phyloP scores from a whole-genome alignment of 2,888 invertebrate species.

The Oxyteleia sp. region DNA sequence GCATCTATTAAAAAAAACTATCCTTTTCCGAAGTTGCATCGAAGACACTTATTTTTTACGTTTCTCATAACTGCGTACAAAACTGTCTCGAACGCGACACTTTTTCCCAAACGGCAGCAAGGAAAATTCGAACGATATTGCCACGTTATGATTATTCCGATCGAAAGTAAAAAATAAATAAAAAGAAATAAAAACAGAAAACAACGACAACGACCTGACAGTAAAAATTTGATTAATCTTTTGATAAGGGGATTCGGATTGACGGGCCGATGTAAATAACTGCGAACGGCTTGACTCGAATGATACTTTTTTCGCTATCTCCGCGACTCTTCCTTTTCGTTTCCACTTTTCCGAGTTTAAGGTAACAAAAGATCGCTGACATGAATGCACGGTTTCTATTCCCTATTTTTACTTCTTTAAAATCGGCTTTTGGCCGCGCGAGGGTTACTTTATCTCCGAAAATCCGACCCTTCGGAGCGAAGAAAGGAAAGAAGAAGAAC shows the following conservation, averaged over 20 bases:
- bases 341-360: constrained; percentile 65
- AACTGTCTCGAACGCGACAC: too few relatives aligned
- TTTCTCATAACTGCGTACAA: too few relatives aligned
- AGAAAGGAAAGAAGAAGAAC: constrained; percentile 65
- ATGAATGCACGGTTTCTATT: constrained; percentile 67
- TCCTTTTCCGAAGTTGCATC: too few relatives aligned
- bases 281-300: constrained; percentile 46
- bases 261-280: constrained; percentile 52
- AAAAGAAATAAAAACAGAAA: too few relatives aligned
- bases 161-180: too few relatives aligned
- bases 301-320: constrained; percentile 49
- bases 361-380: constrained; percentile 64
- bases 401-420: constrained; percentile 71
- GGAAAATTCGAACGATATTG: too few relatives aligned
- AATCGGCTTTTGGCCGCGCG: constrained; percentile 68
- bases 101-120: too few relatives aligned
- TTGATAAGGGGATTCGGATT: constrained; percentile 46
- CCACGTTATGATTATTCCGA: too few relatives aligned
- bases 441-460: constrained; percentile 72
- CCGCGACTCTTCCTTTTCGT: constrained; percentile 61
- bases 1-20: too few relatives aligned
- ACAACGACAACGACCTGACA: not conserved
- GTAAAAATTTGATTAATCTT: constrained; percentile 41
- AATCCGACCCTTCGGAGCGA: constrained; percentile 63
- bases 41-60: too few relatives aligned